A percentile compares a stretch with the other conserved stretches of the same genome.
phyloP scores from a whole-genome alignment of 2,797 vertebrate species.

The Oceanodroma leucorhoa region DNA sequence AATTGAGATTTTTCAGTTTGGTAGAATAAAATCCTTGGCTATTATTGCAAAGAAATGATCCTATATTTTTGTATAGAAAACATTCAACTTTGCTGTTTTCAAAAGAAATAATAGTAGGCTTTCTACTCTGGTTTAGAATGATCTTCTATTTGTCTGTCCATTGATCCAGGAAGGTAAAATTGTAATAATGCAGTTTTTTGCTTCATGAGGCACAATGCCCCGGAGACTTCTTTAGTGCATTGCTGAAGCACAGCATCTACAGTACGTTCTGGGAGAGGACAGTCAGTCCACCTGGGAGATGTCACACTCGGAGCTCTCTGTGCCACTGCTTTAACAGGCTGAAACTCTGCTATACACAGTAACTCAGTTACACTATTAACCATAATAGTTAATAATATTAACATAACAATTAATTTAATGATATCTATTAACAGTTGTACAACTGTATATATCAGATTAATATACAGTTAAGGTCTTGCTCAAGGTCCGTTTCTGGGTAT shows the following conservation, averaged over 20 bases:
- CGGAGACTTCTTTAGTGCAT: not conserved
- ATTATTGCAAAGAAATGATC: not conserved
- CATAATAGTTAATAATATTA: not conserved
- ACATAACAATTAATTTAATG: not conserved
- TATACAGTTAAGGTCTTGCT: not conserved
- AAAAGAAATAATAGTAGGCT: not conserved
- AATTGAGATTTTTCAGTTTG: not conserved
- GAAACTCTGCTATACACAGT: not conserved
- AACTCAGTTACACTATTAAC: not conserved
- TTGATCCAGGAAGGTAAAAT: constrained; percentile 11
- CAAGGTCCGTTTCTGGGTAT: not conserved
- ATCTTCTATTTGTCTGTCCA: not conserved
- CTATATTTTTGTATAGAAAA: not conserved
- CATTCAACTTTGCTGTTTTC: not conserved
- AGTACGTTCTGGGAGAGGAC: not conserved
- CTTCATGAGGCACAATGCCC: not conserved
- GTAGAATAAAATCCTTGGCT: not conserved
- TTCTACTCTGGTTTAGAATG: not conserved
- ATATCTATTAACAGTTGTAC: not conserved
- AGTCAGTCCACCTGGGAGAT: not conserved
- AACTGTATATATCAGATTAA: not conserved
- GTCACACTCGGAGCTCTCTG: not conserved
- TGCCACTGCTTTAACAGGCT: not conserved
- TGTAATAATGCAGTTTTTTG: not conserved
- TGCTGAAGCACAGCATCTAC: not conserved